These are phyloP conservation scores for Rhinopomastus cyanomelas DNA, from an alignment of 2,113 vertebrate species.

Conservation along the genomic window DNA sequence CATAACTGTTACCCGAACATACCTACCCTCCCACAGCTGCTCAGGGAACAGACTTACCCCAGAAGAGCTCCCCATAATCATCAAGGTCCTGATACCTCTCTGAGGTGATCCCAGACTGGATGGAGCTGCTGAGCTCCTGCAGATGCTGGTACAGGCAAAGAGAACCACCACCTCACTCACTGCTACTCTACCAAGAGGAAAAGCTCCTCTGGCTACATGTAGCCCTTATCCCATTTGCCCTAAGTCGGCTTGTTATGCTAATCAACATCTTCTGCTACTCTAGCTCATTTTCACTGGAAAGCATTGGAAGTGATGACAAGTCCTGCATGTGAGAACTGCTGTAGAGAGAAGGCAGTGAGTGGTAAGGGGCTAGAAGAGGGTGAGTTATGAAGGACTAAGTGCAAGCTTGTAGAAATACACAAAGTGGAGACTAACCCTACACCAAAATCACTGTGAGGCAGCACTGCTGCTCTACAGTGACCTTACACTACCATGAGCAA, in stretches of 20 bases:
- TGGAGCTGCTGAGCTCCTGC: background rate
- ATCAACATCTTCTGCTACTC: background rate
- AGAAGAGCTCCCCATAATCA: background rate
- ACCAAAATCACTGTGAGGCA: fast-evolving
- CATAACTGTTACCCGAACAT: background rate
- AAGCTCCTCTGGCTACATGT: background rate
- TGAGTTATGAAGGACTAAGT: background rate
- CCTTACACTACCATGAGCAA: background rate
- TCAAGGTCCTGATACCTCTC: background rate
- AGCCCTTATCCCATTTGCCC: background rate
- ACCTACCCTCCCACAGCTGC: background rate
- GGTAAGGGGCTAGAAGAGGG: background rate
- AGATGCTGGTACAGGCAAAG: background rate
- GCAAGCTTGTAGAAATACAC: background rate
- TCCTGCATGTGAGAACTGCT: background rate
- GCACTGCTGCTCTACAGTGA: background rate
- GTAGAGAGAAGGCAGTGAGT: background rate
- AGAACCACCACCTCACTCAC: background rate
- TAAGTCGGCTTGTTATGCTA: background rate
- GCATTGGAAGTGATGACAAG: background rate
- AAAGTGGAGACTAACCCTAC: background rate
- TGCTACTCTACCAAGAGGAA: fast-evolving
- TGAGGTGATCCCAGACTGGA: background rate
- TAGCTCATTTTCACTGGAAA: background rate
- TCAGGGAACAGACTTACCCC: background rate